These are phyloP conservation scores for Morpho deidamia DNA, from an alignment of 2,888 invertebrate genomes.

Conservation along the genomic window DNA sequence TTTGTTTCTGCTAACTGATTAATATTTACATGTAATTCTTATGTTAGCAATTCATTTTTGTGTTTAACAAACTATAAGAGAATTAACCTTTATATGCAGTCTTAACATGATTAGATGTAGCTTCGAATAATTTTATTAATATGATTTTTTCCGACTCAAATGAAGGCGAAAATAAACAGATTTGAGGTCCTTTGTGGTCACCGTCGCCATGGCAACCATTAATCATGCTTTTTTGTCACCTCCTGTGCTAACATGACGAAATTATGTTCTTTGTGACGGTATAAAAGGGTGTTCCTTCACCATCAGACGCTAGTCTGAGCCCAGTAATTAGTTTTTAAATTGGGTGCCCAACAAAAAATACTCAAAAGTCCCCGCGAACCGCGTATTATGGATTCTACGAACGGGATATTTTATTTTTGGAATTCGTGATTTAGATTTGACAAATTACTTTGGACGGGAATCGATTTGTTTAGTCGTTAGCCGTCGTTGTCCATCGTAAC, in stretches of 20 bases:
- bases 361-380: conserved; percentile 46
- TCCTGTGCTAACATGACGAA: conserved; percentile 64
- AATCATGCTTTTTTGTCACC: conserved; percentile 75
- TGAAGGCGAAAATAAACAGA: conserved; percentile 25
- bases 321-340: conserved; percentile 76
- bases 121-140: too few relatives aligned
- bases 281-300: conserved; percentile 58
- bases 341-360: conserved; percentile 63
- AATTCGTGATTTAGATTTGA: conserved; percentile 66
- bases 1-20: too few relatives aligned
- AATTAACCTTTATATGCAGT: too few relatives aligned
- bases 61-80: too few relatives aligned
- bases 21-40: too few relatives aligned
- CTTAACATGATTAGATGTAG: too few relatives aligned
- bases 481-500: conserved; percentile 18
- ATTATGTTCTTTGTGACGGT: conserved; percentile 63
- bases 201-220: conserved; percentile 52
- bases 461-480: conserved; percentile 26
- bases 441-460: conserved; percentile 56
- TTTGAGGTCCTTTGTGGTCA: conserved; percentile 52
- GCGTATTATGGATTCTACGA: conserved; percentile 53
- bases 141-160: conserved; percentile 7
- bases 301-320: conserved; percentile 62
- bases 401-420: conserved; percentile 46
- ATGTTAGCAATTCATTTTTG: too few relatives aligned